Percentiles rank a stretch among this genome's conserved stretches.
Evolutionary conservation across 37 sponge, comb jelly and placozoan genomes (phyloP).

Genomic region (Beroe forskalii): DNA sequence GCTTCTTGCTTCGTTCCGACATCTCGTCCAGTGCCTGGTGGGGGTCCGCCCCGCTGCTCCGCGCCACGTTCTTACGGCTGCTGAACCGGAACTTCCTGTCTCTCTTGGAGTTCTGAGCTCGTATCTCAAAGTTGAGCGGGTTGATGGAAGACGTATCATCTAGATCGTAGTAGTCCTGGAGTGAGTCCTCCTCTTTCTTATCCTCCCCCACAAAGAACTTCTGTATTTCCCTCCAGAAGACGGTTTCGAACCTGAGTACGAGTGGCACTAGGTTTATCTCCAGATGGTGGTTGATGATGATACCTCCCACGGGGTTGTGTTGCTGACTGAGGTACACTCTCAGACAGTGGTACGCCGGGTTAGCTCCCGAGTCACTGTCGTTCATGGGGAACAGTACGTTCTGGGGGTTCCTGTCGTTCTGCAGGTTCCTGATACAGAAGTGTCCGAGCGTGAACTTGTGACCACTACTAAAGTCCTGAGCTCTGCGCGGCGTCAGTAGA

Average conservation of each 20-base stretch:
- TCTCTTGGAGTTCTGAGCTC: conserved; percentile 50
- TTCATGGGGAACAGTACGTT: conserved; percentile 47
- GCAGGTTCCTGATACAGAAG: conserved; percentile 51
- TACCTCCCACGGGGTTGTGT: conserved; percentile 50
- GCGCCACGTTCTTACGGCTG: not conserved
- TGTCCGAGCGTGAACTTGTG: conserved; percentile 54
- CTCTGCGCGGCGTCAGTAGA: not conserved
- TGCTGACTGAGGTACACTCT: conserved; percentile 61
- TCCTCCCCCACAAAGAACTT: conserved; percentile 61
- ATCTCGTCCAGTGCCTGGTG: conserved; percentile 38
- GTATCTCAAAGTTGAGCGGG: not conserved
- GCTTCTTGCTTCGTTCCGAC: conserved; percentile 31
- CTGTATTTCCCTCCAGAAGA: conserved; percentile 53
- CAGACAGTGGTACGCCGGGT: not conserved
- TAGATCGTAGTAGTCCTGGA: not conserved
- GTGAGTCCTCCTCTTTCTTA: not conserved
- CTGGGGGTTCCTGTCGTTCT: conserved; percentile 5
- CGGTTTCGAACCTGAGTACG: conserved; percentile 27
- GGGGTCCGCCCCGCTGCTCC: not conserved
- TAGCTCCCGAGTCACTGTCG: not conserved
- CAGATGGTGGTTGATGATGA: conserved; percentile 54
- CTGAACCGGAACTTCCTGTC: conserved; percentile 2
- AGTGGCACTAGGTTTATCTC: conserved; percentile 46
- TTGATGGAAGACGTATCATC: conserved; percentile 33
- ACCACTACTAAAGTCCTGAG: conserved; percentile 3